Evolutionary conservation across 1,140 invertebrate species (phyloP), one percentile per base, ranked within the genome.

Genomic region (Aethina tumida): DNA sequence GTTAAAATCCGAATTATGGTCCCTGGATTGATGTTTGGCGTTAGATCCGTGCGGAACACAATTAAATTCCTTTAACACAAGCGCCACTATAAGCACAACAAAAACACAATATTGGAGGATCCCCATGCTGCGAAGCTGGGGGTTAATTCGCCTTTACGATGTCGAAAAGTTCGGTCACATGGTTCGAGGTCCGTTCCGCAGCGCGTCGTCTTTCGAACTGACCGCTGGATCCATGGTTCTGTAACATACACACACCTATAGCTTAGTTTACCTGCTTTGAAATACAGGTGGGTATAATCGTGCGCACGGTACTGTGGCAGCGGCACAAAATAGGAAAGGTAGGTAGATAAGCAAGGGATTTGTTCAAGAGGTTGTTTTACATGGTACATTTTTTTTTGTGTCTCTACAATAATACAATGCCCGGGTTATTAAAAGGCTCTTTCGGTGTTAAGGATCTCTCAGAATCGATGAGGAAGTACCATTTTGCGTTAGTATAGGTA

Each of bases 201-300:
- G 29, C 35, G 43, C 43, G 44, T 31, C 36, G 19, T 35, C 33
- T 40, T 20, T 25, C 35, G 25, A 39, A 49, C 47, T 49, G 40
- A 41, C 33, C 24, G 35, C 18, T 16, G 30, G 10, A 27, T 20
- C 39, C 39, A 44, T 45, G 35, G 38, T 39, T 44, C 47, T 49
- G 47, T 37, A 49, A 46, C 40, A 46, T 39, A 45, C 39, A 34
- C 21, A 31, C n/a, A 35, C 20, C 38, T 24, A 27, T 20, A 31
- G 22, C 29, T 49, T 43, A 41, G 39, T 42, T 45, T 46, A 49
- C 47, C 47, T 49, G 47, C 20, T 22, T 19, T 22, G 25, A 19
- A 35, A 36, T 45, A 45, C 43, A 49, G 47, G 43, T 49, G 47
- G 39, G 43, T 38, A 45, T 27, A 27, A 15, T 12, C 28, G 29